Percentiles rank a stretch among this genome's conserved stretches.
phyloP scores from a whole-genome alignment of 2,888 invertebrate species.

The Aporophyla nigra region DNA sequence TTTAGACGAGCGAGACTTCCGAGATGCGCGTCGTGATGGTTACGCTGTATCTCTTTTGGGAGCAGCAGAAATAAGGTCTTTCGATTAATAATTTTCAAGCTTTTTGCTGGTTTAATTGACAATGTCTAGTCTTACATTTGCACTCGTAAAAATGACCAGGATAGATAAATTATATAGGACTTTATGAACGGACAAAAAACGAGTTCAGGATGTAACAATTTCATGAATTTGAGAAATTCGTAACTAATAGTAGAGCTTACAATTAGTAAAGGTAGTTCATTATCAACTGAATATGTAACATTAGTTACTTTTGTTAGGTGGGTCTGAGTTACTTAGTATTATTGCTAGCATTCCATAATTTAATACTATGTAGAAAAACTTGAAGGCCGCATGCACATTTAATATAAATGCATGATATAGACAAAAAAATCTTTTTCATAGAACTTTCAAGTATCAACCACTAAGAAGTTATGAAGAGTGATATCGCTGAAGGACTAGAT shows the following conservation, averaged over 20 bases:
- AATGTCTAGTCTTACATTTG: not conserved
- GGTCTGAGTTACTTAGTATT: not conserved
- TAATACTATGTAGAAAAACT: not conserved
- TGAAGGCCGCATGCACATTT: slow-evolving; percentile 8
- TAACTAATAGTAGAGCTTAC: not conserved
- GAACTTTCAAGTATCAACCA: not conserved
- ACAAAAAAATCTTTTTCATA: not conserved
- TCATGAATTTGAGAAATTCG: not conserved
- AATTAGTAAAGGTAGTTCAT: not conserved
- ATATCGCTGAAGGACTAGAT: no score
- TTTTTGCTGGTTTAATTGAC: not conserved
- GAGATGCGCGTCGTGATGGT: not conserved
- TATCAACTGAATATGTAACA: not conserved
- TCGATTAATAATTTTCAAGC: not conserved
- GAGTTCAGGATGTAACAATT: not conserved
- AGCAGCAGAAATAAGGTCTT: not conserved
- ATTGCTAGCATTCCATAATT: not conserved
- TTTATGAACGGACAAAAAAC: not conserved
- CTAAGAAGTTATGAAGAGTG: no score
- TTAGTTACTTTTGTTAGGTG: not conserved
- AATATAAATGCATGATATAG: not conserved
- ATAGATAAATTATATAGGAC: not conserved
- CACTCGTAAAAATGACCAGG: not conserved
- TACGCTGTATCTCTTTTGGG: not conserved
- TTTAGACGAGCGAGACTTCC: not conserved